Percentiles rank a stretch among this genome's conserved stretches.
Conservation (phyloP, 1,140 invertebrate genomes). For the Leptopilina clavipes region DNA sequence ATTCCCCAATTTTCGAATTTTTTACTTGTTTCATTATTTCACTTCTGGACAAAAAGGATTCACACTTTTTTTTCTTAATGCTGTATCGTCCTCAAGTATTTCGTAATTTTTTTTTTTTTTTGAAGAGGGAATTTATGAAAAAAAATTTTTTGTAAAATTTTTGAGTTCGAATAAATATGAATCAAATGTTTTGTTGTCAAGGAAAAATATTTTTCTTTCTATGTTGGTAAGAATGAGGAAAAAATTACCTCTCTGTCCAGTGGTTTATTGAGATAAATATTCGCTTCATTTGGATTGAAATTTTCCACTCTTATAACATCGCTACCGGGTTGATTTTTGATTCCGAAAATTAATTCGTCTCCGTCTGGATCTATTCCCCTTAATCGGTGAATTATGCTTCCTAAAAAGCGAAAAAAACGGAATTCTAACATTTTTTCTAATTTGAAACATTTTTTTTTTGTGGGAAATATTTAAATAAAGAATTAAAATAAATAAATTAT, state of each 20-base stretch:
- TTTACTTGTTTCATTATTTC: background rate
- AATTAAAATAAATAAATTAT: too few relatives aligned
- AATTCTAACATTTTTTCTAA: too few relatives aligned
- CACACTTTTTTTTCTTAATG: background rate
- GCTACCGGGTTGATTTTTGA: slow-evolving; percentile 85
- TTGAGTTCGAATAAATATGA: too few relatives aligned
- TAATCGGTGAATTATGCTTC: slow-evolving; percentile 88
- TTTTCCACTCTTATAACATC: slow-evolving; percentile 91
- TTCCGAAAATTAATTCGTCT: slow-evolving; percentile 88
- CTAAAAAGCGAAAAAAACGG: slow-evolving; percentile 73
- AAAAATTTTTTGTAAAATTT: background rate
- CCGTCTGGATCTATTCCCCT: slow-evolving; percentile 89
- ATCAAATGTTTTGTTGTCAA: too few relatives aligned
- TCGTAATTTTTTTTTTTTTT: too few relatives aligned
- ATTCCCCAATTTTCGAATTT: background rate
- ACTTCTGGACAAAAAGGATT: too few relatives aligned
- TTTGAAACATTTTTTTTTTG: too few relatives aligned
- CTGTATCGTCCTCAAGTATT: too few relatives aligned
- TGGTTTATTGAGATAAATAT: slow-evolving; percentile 90
- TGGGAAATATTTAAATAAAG: too few relatives aligned
- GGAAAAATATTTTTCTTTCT: too few relatives aligned
- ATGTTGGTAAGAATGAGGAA: too few relatives aligned
- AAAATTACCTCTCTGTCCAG: slow-evolving; percentile 94
- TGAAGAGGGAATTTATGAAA: too few relatives aligned
- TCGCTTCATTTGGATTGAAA: slow-evolving; percentile 86